Base-by-base conservation (phyloP, 35 echinoderm and acorn worm genomes). In the Amphiura filiformis region DNA sequence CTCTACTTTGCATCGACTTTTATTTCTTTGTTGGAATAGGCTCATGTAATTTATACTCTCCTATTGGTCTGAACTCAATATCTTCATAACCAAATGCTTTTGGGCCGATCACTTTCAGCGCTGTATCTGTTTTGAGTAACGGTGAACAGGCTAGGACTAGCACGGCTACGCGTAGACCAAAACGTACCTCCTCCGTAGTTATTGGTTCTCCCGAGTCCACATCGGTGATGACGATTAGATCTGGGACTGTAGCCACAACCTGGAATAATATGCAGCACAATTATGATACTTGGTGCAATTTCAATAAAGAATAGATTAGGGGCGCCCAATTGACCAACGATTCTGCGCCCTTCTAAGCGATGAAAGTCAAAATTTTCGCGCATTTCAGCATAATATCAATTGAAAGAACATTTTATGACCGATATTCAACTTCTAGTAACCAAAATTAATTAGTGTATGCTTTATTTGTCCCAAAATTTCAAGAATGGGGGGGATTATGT, bases 91-190 rank as follows among this genome's bases (percentile, higher is more conserved):
- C 84, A 80, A 97, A 97, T 14, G 95, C 95, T 40, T 78, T 80
- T 36, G 95, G 91, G 13, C 95, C 95, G 13, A 97, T 76, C 0
- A 93, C 76, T 20, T 88, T 38, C 23, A 97, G 76, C 0, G 92
- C 95, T 61, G 47, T 36, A 41, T 64, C 61, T 77, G 88, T 91
- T 35, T 81, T 84, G 30, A 97, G 85, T 35, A 76, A 28, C 33
- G 91, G 88, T 38, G 95, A 76, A 3, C 83, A 90, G 32, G 95
- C 78, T 17, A 97, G 81, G 0, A 57, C 91, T 0, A 97, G 56
- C 28, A 91, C 84, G 5, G 91, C 88, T 36, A 97, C 91, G 33
- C 91, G 95, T 12, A 97, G 89, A 56, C 95, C 95, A 33, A 91
- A 97, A 11, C 86, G 85, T 11, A 93, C 44, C 52, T 86, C 88